A percentile compares a stretch with the other conserved stretches of the same genome.
Conservation (phyloP, 1,140 invertebrate species). For the Polyergus mexicanus region DNA sequence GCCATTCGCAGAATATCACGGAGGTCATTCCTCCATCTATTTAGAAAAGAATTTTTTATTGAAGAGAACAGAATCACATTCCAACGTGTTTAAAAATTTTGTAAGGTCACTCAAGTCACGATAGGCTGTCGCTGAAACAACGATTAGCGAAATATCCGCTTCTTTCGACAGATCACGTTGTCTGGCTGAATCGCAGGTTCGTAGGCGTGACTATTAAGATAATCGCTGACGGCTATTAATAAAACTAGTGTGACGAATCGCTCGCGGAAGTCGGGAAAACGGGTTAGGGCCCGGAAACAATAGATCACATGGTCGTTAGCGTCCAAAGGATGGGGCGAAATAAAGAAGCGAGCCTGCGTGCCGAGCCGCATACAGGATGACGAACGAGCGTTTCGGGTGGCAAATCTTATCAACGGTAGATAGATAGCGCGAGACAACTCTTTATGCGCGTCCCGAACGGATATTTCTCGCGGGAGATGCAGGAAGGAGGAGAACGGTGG, state of each 20-base stretch:
- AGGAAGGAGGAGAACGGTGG: background rate
- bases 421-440: constrained; percentile 35
- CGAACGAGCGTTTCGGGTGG: constrained; percentile 51
- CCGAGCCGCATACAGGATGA: constrained; percentile 58
- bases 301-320: constrained; percentile 36
- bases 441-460: background rate
- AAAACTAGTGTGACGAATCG: constrained; percentile 71
- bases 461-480: background rate
- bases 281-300: constrained; percentile 42
- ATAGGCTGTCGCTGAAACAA: background rate
- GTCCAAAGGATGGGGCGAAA: background rate
- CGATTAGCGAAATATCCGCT: background rate
- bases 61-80: background rate
- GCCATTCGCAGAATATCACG: too few species aligned
- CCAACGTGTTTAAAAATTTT: background rate
- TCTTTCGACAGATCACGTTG: background rate
- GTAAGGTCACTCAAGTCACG: background rate
- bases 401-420: constrained; percentile 64
- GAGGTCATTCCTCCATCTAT: background rate
- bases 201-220: constrained; percentile 70
- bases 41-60: background rate
- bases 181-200: background rate
- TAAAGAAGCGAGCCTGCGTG: constrained; percentile 13
- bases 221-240: constrained; percentile 69
- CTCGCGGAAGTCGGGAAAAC: constrained; percentile 58